A percentile compares a stretch with the other conserved stretches of the same genome.
phyloP scores from a whole-genome alignment of 2,888 invertebrate species.

The Amiota mariae region DNA sequence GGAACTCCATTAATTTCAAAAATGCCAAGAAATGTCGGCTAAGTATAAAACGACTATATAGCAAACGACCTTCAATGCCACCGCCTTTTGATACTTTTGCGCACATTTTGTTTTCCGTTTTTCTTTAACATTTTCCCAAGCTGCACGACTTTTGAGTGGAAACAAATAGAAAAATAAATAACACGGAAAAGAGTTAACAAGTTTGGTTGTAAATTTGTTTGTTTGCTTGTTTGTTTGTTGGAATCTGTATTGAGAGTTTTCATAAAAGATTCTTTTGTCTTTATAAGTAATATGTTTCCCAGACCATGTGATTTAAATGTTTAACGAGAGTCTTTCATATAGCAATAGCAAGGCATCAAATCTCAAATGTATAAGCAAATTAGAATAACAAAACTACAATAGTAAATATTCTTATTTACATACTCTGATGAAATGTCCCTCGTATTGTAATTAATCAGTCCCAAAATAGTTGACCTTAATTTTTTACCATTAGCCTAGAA shows the following conservation, averaged over 20 bases:
- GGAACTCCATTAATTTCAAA: conserved; percentile 8
- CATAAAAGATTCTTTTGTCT: conserved; percentile 36
- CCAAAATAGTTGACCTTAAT: too few species aligned
- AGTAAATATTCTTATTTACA: too few species aligned
- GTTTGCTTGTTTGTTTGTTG: too few species aligned
- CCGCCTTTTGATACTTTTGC: conserved; percentile 38
- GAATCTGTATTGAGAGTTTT: conserved; percentile 43
- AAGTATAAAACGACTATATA: conserved; percentile 15
- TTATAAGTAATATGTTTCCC: not conserved
- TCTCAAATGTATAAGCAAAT: too few species aligned
- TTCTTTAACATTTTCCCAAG: conserved; percentile 47
- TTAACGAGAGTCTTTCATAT: too few species aligned
- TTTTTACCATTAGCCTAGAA: too few species aligned
- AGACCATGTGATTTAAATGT: not conserved
- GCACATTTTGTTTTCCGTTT: not conserved
- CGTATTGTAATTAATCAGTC: too few species aligned
- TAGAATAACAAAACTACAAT: too few species aligned
- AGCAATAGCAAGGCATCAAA: too few species aligned
- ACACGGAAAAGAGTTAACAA: conserved; percentile 60
- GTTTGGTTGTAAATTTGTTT: too few species aligned
- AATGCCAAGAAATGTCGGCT: conserved; percentile 32
- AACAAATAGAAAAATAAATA: conserved; percentile 17
- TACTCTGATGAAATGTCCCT: too few species aligned
- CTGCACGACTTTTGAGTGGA: conserved; percentile 48
- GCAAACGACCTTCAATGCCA: conserved; percentile 55